Conservation (phyloP, 2,797 vertebrate genomes). For the Brachyrhaphis roseni region DNA sequence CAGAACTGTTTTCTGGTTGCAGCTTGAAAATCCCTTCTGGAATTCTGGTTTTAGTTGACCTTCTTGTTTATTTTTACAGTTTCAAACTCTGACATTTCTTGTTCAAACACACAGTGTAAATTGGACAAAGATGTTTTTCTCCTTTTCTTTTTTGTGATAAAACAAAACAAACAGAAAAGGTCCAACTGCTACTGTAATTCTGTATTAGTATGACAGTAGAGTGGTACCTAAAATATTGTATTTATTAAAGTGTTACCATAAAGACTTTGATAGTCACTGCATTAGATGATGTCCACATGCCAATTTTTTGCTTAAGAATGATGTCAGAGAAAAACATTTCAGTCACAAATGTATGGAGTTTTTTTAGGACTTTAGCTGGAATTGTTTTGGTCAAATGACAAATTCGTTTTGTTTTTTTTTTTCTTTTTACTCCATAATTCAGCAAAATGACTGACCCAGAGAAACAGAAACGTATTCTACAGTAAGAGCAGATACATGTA, state of each 20-base stretch:
- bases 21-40: background rate
- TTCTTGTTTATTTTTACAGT: background rate
- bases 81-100: background rate
- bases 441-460: background rate
- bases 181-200: background rate
- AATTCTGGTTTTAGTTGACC: background rate
- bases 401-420: background rate
- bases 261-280: background rate
- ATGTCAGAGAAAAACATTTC: background rate
- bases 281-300: background rate
- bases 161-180: background rate
- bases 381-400: background rate
- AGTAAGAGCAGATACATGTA: background rate
- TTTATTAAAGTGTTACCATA: background rate
- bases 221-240: background rate
- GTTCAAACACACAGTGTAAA: background rate
- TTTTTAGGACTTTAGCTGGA: background rate
- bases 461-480: background rate
- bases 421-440: background rate
- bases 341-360: background rate
- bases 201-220: background rate
- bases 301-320: background rate
- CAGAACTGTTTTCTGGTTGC: background rate
- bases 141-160: background rate
- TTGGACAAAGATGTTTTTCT: background rate